phyloP scores from a whole-genome alignment of 2,888 invertebrate species.

The Phorcus lineatus region DNA sequence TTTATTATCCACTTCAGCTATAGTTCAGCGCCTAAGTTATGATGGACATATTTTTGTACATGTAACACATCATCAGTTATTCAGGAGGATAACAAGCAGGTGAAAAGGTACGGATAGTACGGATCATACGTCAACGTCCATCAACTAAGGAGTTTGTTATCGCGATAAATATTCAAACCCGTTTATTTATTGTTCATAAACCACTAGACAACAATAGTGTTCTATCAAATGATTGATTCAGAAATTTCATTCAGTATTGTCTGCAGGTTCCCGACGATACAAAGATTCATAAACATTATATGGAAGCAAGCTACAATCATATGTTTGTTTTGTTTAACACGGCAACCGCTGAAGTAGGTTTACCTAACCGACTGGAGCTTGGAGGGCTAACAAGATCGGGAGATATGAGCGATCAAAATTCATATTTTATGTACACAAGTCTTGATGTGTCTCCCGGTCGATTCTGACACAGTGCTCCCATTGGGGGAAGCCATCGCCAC shows the following conservation, averaged over 20 bases:
- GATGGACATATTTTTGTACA: too few species aligned
- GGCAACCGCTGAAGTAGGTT: not conserved
- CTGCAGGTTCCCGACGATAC: not conserved
- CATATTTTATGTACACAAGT: not conserved
- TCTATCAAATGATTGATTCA: not conserved
- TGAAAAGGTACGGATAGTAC: too few species aligned
- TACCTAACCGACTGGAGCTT: not conserved
- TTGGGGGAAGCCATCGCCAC: not conserved
- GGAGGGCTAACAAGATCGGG: not conserved
- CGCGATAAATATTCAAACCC: too few species aligned
- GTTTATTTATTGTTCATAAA: not conserved
- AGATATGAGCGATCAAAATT: not conserved
- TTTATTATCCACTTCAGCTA: too few species aligned
- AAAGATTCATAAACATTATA: not conserved
- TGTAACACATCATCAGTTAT: too few species aligned
- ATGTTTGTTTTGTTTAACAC: not conserved
- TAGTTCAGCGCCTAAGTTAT: too few species aligned
- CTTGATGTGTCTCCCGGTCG: not conserved
- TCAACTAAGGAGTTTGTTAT: too few species aligned
- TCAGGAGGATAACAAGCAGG: too few species aligned
- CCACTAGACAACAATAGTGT: not conserved
- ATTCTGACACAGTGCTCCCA: too few species aligned
- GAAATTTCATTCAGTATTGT: not conserved
- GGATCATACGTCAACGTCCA: too few species aligned
- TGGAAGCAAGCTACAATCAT: not conserved